Base-by-base conservation (phyloP, 2,888 invertebrate genomes). In the Macrosoma leucophasiata region DNA sequence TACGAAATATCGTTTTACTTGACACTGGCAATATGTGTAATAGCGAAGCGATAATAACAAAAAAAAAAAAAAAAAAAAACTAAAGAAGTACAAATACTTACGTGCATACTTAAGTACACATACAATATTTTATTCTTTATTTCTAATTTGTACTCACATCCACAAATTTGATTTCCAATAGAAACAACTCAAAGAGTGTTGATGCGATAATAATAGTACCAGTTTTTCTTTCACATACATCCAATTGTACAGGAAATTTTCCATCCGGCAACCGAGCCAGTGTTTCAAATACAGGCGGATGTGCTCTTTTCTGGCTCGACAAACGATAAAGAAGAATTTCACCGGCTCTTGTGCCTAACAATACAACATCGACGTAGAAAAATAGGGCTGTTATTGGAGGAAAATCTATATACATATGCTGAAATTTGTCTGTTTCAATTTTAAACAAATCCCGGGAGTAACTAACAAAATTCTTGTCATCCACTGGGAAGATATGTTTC, bases 391-490 rank as follows among this genome's bases (percentile, higher is more conserved):
- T 74, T 30, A 81, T 69, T 1, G 63, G 58, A 10, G 72, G 73
- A 42, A 78, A 78, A 23, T 81, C 78, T 31, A 78, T 47, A 44
- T 78, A 81, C 26, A 77, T 49, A 52, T 74, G 75, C 19, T 58
- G 50, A 18, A 67, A 64, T 22, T 59, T 55, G 12, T 75, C 69
- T 0, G 74, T 75, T 50, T 76, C 71, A 17, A 81, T 68, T 55
- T 71, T 69, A 17, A 81, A 76, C 29, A 81, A 38, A 43, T 70
- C 68, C 13, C 74, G 46, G 0, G 81, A 81, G 37, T 76, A 79
- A 39, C 71, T 77, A 2, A 81, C 63, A 43, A 64, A 78, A 32
- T 79, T 79, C 21, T 45, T 63, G 15, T 71, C 61, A 25, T 79
- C 68, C 2, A 78, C 55, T 1, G 63, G 63, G 40, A 47, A 43